phyloP scores from a whole-genome alignment of 1,140 invertebrate genomes.

The Meloidogyne chitwoodi region DNA sequence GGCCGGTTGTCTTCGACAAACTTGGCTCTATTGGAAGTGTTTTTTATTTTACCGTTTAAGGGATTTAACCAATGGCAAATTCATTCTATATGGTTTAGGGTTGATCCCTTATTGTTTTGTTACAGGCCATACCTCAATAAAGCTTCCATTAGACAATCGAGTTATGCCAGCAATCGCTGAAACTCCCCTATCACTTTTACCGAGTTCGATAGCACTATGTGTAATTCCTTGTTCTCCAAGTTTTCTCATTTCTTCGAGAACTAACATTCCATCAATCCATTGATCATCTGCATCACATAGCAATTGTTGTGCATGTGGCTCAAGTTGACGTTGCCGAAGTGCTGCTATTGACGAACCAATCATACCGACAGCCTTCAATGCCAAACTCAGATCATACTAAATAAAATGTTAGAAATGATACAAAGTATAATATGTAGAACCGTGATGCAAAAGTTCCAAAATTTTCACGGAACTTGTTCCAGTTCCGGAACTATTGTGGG shows the following conservation, averaged over 20 bases:
- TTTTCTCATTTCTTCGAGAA: slow-evolving; percentile 39
- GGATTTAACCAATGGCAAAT: too few relatives aligned
- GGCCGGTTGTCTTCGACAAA: too few relatives aligned
- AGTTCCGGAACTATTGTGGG: too few relatives aligned
- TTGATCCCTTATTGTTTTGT: too few relatives aligned
- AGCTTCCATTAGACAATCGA: slow-evolving; percentile 44
- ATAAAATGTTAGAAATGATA: background rate
- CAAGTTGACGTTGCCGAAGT: slow-evolving; percentile 13
- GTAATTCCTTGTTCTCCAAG: slow-evolving; percentile 30
- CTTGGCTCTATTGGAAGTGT: too few relatives aligned
- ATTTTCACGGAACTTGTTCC: too few relatives aligned
- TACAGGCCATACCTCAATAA: slow-evolving; percentile 39
- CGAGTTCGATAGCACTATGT: background rate
- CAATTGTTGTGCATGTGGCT: slow-evolving; percentile 33
- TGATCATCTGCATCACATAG: slow-evolving; percentile 53
- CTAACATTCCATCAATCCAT: slow-evolving; percentile 49
- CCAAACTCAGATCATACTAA: slow-evolving; percentile 51
- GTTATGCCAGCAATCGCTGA: slow-evolving; percentile 42
- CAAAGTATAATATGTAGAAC: too few relatives aligned
- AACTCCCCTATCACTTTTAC: slow-evolving; percentile 20
- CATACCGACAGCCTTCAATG: slow-evolving; percentile 50
- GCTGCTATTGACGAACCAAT: slow-evolving; percentile 43
- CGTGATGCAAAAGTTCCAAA: too few relatives aligned
- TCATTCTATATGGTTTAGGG: too few relatives aligned
- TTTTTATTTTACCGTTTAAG: too few relatives aligned